phyloP scores from a whole-genome alignment of 1,140 invertebrate genomes.

The Achatina immaculata region DNA sequence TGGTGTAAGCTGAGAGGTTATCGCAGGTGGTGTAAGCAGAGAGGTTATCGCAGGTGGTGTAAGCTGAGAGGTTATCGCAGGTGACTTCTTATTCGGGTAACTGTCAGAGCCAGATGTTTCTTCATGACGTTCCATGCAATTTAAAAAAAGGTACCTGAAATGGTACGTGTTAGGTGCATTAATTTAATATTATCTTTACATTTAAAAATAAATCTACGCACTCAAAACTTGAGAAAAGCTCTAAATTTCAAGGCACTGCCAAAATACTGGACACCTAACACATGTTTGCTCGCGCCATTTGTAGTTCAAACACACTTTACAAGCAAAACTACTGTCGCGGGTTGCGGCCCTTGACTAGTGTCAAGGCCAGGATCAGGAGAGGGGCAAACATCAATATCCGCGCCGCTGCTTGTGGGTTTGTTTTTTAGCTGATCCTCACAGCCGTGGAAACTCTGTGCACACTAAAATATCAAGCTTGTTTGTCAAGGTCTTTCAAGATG shows the following conservation, averaged over 20 bases:
- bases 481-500: slow-evolving; percentile 8
- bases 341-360: slow-evolving; percentile 10
- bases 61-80: too few relatives aligned
- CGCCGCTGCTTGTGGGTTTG: slow-evolving; percentile 1
- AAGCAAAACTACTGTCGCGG: neutral
- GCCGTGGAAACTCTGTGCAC: neutral
- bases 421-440: slow-evolving; percentile 25
- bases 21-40: too few relatives aligned
- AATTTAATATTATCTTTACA: neutral
- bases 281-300: slow-evolving; percentile 2
- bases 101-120: too few relatives aligned
- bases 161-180: too few relatives aligned
- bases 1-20: too few relatives aligned
- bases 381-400: slow-evolving; percentile 25
- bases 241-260: neutral
- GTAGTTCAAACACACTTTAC: slow-evolving; percentile 8
- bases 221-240: neutral
- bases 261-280: neutral
- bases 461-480: slow-evolving; percentile 27
- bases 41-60: too few relatives aligned
- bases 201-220: neutral
- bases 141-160: too few relatives aligned
- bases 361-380: slow-evolving; percentile 15
- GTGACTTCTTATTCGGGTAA: too few relatives aligned
- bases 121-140: too few relatives aligned